Conservation (phyloP, 2,888 invertebrate genomes). For the Oasisia sp. region DNA sequence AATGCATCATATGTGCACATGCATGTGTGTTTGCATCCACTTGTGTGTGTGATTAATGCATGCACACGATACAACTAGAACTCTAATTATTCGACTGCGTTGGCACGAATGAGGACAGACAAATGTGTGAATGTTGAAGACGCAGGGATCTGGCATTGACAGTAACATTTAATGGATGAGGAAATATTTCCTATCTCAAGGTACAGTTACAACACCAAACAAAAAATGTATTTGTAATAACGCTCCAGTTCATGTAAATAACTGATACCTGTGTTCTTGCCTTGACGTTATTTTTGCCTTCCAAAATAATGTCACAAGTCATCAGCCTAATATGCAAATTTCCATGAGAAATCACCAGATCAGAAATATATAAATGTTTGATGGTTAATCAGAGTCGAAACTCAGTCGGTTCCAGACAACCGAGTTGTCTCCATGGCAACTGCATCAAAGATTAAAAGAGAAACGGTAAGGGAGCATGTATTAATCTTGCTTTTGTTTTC, state of each 20-base stretch:
- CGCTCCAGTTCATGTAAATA: neutral
- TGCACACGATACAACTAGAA: neutral
- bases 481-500: neutral
- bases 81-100: neutral
- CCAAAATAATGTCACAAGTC: neutral
- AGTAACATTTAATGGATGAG: neutral
- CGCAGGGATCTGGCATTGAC: neutral
- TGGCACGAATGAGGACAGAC: neutral
- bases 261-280: neutral
- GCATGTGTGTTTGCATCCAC: too few species aligned
- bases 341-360: neutral
- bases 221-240: neutral
- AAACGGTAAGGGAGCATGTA: neutral
- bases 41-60: neutral
- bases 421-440: neutral
- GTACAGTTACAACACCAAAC: neutral
- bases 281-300: neutral
- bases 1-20: too few species aligned
- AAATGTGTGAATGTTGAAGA: neutral
- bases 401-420: neutral
- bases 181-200: neutral
- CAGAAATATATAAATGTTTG: slow-evolving; percentile 17
- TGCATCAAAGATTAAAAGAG: neutral
- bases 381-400: neutral
- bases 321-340: neutral